Percentiles rank a stretch among this genome's conserved stretches.
Evolutionary conservation across 1,140 invertebrate genomes (phyloP).

Genomic region (Listronotus oregonensis): DNA sequence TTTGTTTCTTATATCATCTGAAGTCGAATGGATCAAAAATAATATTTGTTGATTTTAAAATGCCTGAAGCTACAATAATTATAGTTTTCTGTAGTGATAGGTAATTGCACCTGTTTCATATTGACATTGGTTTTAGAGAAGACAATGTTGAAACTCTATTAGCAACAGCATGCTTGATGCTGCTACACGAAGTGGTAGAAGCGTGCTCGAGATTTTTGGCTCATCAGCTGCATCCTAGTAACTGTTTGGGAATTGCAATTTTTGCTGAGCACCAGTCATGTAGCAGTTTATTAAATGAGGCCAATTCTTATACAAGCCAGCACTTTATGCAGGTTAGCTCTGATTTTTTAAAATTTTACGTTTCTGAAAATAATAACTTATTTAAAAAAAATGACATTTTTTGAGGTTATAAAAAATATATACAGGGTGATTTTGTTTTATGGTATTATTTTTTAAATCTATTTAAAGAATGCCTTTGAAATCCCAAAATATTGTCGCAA

Average conservation of each 20-base stretch:
- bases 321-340: conserved; percentile 72
- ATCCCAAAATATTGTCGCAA: too few relatives aligned
- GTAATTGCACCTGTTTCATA: too few relatives aligned
- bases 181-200: conserved; percentile 84
- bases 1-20: too few relatives aligned
- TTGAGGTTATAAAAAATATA: too few relatives aligned
- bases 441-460: too few relatives aligned
- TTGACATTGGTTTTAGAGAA: conserved; percentile 59
- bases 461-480: too few relatives aligned
- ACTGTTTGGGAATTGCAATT: conserved; percentile 89
- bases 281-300: conserved; percentile 74
- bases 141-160: conserved; percentile 85
- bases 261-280: conserved; percentile 92
- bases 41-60: too few relatives aligned
- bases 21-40: too few relatives aligned
- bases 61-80: too few relatives aligned
- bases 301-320: conserved; percentile 79
- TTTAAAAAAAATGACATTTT: too few relatives aligned
- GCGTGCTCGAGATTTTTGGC: conserved; percentile 89
- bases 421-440: too few relatives aligned
- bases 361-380: neutral
- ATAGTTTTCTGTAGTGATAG: too few relatives aligned
- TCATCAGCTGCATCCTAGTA: conserved; percentile 91
- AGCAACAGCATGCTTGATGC: conserved; percentile 84
- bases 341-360: conserved; percentile 5